Conservation (phyloP, 2,888 invertebrate genomes). For the Oegoconia quadripuncta region DNA sequence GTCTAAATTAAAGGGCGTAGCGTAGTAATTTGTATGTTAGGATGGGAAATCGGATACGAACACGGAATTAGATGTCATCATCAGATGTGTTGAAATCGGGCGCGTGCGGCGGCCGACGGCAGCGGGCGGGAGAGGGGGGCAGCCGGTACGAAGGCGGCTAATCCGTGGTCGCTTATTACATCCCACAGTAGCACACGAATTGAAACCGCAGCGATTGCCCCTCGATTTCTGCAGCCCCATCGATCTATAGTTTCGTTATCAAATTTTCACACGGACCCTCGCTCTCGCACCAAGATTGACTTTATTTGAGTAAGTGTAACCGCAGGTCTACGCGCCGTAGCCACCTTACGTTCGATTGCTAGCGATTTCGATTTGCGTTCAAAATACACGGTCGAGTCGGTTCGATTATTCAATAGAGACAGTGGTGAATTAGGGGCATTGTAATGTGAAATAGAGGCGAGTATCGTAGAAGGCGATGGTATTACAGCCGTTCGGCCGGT, state of each 20-base stretch:
- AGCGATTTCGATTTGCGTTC: slow-evolving; percentile 40
- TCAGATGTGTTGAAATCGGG: slow-evolving; percentile 10
- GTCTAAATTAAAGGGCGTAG: slow-evolving; percentile 4
- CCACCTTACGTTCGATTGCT: slow-evolving; percentile 30
- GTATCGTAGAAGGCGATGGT: slow-evolving; percentile 37
- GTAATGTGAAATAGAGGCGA: slow-evolving; percentile 56
- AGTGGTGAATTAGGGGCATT: slow-evolving; percentile 42
- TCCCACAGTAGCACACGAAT: slow-evolving; percentile 72
- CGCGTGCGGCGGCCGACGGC: slow-evolving; percentile 14
- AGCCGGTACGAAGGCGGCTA: slow-evolving; percentile 42
- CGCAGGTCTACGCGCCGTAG: slow-evolving; percentile 56
- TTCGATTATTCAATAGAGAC: slow-evolving; percentile 35
- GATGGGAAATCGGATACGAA: slow-evolving; percentile 6
- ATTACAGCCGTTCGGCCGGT: slow-evolving; percentile 29
- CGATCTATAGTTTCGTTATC: slow-evolving; percentile 76
- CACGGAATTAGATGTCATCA: slow-evolving; percentile 10
- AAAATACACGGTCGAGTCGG: slow-evolving; percentile 44
- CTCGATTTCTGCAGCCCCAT: slow-evolving; percentile 68
- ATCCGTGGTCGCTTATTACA: slow-evolving; percentile 67
- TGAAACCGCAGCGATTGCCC: slow-evolving; percentile 70
- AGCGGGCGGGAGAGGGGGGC: slow-evolving; percentile 4
- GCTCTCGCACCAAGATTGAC: slow-evolving; percentile 67
- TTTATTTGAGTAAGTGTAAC: slow-evolving; percentile 77
- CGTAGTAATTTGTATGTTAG: slow-evolving; percentile 18
- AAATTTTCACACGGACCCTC: slow-evolving; percentile 76